Evolutionary conservation across 2,113 vertebrate species (phyloP).

Genomic region (Amazona guildingii): DNA sequence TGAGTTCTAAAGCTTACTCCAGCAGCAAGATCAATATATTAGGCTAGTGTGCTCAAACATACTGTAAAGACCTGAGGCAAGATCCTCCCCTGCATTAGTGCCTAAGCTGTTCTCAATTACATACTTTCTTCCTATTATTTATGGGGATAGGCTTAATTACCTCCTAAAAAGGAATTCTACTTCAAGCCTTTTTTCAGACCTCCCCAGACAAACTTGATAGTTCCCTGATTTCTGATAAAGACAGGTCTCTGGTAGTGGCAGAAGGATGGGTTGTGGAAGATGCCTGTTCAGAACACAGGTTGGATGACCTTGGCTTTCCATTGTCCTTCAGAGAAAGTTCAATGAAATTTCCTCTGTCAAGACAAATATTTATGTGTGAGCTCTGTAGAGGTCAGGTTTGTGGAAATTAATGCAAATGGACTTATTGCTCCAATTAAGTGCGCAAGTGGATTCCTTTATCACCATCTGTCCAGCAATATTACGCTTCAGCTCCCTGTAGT

Average conservation of each 20-base stretch:
- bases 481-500: not conserved
- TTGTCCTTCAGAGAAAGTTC: not conserved
- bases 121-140: not conserved
- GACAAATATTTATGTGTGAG: not conserved
- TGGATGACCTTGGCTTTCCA: not conserved
- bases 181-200: not conserved
- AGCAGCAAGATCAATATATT: not conserved
- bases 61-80: not conserved
- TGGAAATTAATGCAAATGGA: not conserved
- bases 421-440: not conserved
- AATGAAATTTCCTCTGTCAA: not conserved
- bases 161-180: not conserved
- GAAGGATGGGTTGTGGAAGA: not conserved
- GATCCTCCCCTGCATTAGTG: not conserved
- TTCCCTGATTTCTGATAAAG: not conserved
- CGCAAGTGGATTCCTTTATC: not conserved
- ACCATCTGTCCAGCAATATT: not conserved
- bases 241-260: not conserved
- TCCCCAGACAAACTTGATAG: not conserved
- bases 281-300: not conserved
- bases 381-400: not conserved
- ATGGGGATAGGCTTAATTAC: not conserved
- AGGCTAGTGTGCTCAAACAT: not conserved
- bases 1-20: not conserved
- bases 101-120: not conserved